These are phyloP conservation scores for Lagopus leucura DNA, from an alignment of 2,113 vertebrate genomes.

Conservation along the genomic window DNA sequence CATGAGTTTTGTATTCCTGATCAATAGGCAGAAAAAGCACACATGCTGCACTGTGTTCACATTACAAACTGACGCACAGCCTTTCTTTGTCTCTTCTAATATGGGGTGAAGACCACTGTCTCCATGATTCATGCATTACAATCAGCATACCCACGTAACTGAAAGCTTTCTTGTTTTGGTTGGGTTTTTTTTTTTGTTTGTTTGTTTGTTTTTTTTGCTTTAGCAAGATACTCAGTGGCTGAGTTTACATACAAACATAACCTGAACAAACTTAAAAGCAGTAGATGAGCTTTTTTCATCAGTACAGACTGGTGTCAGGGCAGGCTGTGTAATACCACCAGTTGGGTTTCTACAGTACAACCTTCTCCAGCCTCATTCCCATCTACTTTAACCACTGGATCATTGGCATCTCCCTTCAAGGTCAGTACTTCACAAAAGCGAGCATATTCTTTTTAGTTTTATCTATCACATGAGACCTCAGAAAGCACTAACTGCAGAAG, in stretches of 20 bases:
- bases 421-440: neutral
- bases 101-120: neutral
- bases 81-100: neutral
- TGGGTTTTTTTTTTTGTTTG: neutral
- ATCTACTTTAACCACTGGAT: neutral
- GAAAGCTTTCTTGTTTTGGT: neutral
- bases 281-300: neutral
- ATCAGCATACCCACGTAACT: neutral
- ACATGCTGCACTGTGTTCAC: neutral
- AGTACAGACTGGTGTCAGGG: neutral
- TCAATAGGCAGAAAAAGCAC: neutral
- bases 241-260: neutral
- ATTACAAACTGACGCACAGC: fast-evolving
- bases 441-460: neutral
- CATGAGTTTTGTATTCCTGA: neutral
- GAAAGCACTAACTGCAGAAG: neutral
- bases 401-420: neutral
- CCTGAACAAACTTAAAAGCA: neutral
- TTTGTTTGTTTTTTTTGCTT: neutral
- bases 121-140: neutral
- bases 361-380: neutral
- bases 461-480: neutral
- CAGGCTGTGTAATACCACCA: neutral
- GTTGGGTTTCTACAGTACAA: neutral
- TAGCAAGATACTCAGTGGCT: fast-evolving